Evolutionary conservation across 2,888 invertebrate genomes (phyloP).

Genomic region (Deladenus siricidicola): DNA sequence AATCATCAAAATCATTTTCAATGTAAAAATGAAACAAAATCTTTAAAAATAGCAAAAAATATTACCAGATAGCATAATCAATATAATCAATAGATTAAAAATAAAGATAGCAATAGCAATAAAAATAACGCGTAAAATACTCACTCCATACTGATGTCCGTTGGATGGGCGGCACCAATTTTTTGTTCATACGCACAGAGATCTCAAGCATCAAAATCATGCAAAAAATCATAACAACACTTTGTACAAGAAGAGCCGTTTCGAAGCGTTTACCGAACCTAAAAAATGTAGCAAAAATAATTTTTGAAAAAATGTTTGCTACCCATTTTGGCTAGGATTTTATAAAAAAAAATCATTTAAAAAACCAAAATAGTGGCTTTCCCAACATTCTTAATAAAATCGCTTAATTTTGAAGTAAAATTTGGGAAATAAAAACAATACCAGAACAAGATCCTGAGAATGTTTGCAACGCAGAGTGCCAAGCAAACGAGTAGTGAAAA

Average conservation of each 20-base stretch:
- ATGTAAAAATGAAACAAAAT: too few species aligned
- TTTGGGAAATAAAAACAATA: slow-evolving; percentile 58
- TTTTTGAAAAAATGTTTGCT: slow-evolving; percentile 21
- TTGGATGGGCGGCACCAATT: slow-evolving; percentile 39
- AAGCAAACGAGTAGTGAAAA: slow-evolving; percentile 94
- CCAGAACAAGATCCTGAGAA: slow-evolving; percentile 94
- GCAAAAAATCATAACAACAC: slow-evolving; percentile 88
- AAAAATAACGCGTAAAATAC: too few species aligned
- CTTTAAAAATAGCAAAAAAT: too few species aligned
- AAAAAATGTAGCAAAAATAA: slow-evolving; percentile 52
- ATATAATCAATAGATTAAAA: too few species aligned
- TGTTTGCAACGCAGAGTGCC: slow-evolving; percentile 86
- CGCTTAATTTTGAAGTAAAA: not conserved
- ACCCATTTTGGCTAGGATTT: not conserved
- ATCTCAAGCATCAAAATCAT: slow-evolving; percentile 63
- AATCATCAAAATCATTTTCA: too few species aligned
- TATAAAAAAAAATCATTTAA: too few species aligned
- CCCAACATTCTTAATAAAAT: not conserved
- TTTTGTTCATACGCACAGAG: slow-evolving; percentile 50
- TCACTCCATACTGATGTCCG: slow-evolving; percentile 48
- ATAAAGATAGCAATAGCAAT: too few species aligned
- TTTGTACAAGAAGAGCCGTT: slow-evolving; percentile 84
- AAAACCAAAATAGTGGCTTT: too few species aligned
- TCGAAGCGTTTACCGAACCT: slow-evolving; percentile 99
- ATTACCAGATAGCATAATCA: too few species aligned